A percentile compares a stretch with the other conserved stretches of the same genome.
Evolutionary conservation across 2,797 vertebrate species (phyloP).

Genomic region (Antennarius maculatus): DNA sequence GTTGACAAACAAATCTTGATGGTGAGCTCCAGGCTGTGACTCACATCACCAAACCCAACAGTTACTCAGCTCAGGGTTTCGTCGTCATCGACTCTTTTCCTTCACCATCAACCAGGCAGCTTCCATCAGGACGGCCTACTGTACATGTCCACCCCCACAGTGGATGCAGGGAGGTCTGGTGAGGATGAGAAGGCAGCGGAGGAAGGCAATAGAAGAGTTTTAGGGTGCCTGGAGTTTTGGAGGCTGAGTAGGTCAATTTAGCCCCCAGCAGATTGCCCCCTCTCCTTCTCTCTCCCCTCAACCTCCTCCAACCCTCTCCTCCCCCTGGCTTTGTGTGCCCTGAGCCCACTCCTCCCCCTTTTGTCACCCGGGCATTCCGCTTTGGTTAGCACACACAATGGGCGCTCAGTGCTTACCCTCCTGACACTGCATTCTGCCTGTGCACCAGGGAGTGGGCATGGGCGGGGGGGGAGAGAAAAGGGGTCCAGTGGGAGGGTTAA

Average conservation of each 20-base stretch:
- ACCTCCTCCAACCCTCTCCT: slow-evolving; percentile 77
- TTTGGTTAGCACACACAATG: slow-evolving; percentile 99
- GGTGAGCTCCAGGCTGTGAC: slow-evolving; percentile 52
- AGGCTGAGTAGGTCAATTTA: slow-evolving; percentile 82
- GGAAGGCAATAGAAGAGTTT: slow-evolving; percentile 54
- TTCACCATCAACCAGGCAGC: slow-evolving; percentile 8
- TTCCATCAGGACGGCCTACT: slow-evolving; percentile 37
- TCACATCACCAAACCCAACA: slow-evolving; percentile 60
- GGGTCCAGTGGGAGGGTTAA: slow-evolving; percentile 60
- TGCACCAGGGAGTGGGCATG: slow-evolving; percentile 76
- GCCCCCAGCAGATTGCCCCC: slow-evolving; percentile 76
- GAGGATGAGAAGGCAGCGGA: slow-evolving; percentile 45
- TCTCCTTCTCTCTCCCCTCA: slow-evolving; percentile 23
- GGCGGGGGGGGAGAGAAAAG: slow-evolving; percentile 52
- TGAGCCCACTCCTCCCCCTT: slow-evolving; percentile 92
- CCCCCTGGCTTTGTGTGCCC: slow-evolving; percentile 89
- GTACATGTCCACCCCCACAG: slow-evolving; percentile 42
- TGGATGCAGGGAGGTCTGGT: slow-evolving; percentile 26
- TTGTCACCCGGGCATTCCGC: slow-evolving; percentile 98
- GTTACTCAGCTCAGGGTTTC: slow-evolving; percentile 47
- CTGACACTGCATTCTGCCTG: slow-evolving; percentile 88
- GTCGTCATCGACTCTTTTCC: slow-evolving; percentile 24
- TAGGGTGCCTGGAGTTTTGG: slow-evolving; percentile 77
- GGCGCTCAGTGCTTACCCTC: slow-evolving; percentile 89
- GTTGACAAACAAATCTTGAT: slow-evolving; percentile 54